phyloP scores from a whole-genome alignment of 2,888 invertebrate species.

The Ophion ventricosus region DNA sequence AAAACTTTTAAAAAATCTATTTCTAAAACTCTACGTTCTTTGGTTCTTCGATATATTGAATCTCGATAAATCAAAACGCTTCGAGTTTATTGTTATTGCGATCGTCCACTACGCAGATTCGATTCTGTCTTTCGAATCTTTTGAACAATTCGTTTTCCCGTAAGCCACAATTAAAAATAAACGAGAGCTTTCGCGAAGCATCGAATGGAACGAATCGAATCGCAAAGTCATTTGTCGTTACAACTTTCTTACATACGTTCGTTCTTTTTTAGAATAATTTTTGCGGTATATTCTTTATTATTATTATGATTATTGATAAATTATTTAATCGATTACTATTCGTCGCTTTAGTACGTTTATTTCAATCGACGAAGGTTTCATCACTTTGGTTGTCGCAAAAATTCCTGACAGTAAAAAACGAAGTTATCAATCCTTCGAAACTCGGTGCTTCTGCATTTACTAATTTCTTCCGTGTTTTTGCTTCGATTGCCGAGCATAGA shows the following conservation, averaged over 20 bases:
- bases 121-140: slow-evolving; percentile 42
- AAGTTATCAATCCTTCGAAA: slow-evolving; percentile 54
- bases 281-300: slow-evolving; percentile 44
- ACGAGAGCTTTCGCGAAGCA: neutral
- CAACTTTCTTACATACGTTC: slow-evolving; percentile 38
- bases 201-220: slow-evolving; percentile 31
- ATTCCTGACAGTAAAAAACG: slow-evolving; percentile 10
- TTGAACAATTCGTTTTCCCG: neutral
- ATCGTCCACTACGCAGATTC: slow-evolving; percentile 41
- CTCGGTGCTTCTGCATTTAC: slow-evolving; percentile 60
- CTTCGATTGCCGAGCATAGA: slow-evolving; percentile 60
- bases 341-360: slow-evolving; percentile 58
- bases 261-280: slow-evolving; percentile 22
- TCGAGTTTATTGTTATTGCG: slow-evolving; percentile 40
- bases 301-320: slow-evolving; percentile 41
- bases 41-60: slow-evolving; percentile 10
- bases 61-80: slow-evolving; percentile 6
- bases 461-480: slow-evolving; percentile 48
- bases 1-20: neutral
- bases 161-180: neutral
- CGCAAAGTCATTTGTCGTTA: slow-evolving; percentile 29
- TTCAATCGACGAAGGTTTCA: slow-evolving; percentile 51
- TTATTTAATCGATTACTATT: slow-evolving; percentile 40
- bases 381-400: slow-evolving; percentile 39
- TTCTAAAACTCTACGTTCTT: neutral